These are phyloP conservation scores for Pristionchus japonicus DNA, from an alignment of 2,888 invertebrate species.

Conservation along the genomic window DNA sequence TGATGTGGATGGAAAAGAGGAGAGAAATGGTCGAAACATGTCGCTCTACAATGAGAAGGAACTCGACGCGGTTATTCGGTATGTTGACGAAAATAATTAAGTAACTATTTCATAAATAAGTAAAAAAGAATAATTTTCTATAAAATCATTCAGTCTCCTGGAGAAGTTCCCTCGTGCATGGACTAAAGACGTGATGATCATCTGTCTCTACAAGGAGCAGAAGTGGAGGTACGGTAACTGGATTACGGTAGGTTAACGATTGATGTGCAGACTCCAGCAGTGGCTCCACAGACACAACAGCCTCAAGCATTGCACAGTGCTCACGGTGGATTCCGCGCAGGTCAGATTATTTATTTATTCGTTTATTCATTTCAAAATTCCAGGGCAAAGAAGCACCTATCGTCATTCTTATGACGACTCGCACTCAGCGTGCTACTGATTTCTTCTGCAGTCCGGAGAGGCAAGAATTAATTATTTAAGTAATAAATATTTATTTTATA, in stretches of 20 bases:
- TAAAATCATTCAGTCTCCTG: neutral
- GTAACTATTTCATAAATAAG: too few species aligned
- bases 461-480: neutral
- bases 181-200: neutral
- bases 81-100: neutral
- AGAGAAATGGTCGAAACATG: neutral
- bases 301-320: neutral
- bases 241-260: neutral
- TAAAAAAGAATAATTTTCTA: too few species aligned
- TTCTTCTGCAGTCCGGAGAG: neutral
- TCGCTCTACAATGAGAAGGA: neutral
- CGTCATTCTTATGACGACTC: neutral
- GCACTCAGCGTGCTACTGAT: neutral
- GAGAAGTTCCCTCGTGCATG: neutral
- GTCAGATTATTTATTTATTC: neutral
- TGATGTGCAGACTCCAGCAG: neutral
- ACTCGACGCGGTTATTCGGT: neutral
- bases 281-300: neutral
- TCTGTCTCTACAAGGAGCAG: conserved; percentile 35
- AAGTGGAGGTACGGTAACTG: neutral
- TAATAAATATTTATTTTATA: neutral
- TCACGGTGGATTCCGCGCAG: conserved; percentile 15
- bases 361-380: neutral
- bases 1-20: neutral
- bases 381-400: neutral